These are phyloP conservation scores for Chlamydotis undulata DNA, from an alignment of 2,113 vertebrate species.

Conservation along the genomic window DNA sequence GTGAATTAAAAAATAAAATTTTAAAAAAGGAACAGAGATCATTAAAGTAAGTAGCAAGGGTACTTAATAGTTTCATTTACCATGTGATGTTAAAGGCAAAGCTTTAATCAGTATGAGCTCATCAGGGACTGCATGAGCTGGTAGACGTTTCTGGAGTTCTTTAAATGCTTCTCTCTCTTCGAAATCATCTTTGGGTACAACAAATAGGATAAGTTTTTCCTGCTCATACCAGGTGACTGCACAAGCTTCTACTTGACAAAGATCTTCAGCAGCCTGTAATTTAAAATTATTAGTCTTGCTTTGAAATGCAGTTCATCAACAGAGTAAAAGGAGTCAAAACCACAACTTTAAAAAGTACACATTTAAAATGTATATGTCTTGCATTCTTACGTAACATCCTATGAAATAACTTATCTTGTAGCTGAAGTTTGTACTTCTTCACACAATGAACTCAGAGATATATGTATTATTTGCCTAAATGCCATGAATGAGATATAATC, in stretches of 20 bases:
- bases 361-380: background rate
- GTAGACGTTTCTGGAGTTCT: constrained; percentile 78
- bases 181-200: constrained; percentile 72
- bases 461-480: background rate
- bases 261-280: constrained; percentile 79
- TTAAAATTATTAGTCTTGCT: background rate
- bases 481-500: background rate
- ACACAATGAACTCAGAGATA: background rate
- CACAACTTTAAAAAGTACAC: background rate
- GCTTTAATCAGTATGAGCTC: constrained; percentile 79
- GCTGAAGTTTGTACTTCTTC: background rate
- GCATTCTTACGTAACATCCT: background rate
- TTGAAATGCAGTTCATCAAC: background rate
- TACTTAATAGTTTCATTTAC: constrained; percentile 68
- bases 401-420: background rate
- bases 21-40: background rate
- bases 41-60: background rate
- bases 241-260: constrained; percentile 84
- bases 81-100: constrained; percentile 86
- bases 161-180: constrained; percentile 63
- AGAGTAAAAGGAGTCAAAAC: background rate
- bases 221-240: constrained; percentile 79
- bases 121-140: constrained; percentile 85
- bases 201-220: constrained; percentile 84
- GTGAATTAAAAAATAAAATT: background rate